A percentile compares a stretch with the other conserved stretches of the same genome.
phyloP scores from a whole-genome alignment of 2,888 invertebrate species.

The Caenorhabditis sp. region DNA sequence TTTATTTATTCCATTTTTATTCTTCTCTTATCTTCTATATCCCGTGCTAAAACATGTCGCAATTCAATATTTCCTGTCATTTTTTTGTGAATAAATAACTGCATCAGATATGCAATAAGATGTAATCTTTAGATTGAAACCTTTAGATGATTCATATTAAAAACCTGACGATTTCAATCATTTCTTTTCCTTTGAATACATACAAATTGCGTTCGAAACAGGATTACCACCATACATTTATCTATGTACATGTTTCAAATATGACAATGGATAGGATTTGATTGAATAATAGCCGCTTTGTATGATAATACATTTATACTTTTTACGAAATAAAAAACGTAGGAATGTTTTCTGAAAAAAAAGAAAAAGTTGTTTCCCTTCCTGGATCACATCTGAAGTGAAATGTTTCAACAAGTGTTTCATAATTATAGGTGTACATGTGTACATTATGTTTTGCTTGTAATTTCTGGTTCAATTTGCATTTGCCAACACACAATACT shows the following conservation, averaged over 20 bases:
- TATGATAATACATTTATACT: neutral
- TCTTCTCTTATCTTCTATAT: neutral
- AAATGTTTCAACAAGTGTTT: neutral
- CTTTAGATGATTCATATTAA: too few relatives aligned
- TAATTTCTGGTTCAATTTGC: neutral
- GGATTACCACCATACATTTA: neutral
- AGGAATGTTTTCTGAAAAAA: neutral
- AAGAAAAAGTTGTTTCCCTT: neutral
- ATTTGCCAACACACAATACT: neutral
- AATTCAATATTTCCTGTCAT: too few relatives aligned
- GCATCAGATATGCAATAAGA: neutral
- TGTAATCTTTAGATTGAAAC: neutral
- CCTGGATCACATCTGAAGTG: neutral
- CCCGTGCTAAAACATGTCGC: too few relatives aligned
- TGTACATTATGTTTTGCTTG: neutral
- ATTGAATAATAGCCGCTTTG: too few relatives aligned
- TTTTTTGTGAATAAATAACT: neutral
- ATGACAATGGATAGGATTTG: too few relatives aligned
- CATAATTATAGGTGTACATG: neutral
- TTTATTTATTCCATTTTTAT: neutral
- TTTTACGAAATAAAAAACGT: neutral
- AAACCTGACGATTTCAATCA: too few relatives aligned
- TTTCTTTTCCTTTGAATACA: too few relatives aligned
- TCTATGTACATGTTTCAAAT: too few relatives aligned
- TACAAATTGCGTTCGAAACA: neutral